Evolutionary conservation across 2,113 vertebrate species (phyloP), one percentile per base, ranked within the genome.

Genomic region (Perognathus longimembris): DNA sequence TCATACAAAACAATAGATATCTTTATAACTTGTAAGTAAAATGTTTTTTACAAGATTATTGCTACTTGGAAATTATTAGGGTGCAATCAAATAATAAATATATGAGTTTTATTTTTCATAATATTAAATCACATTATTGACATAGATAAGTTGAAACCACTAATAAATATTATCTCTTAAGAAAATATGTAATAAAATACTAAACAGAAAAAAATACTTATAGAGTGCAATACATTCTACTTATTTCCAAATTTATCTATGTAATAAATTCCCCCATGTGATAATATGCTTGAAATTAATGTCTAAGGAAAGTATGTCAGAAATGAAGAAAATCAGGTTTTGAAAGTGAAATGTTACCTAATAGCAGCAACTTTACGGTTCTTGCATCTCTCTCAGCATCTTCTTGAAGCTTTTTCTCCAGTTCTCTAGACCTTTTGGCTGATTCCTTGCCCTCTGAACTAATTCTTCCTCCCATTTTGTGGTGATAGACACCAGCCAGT

Each of bases 361-460:
- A 40, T 1, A 98, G 95, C 0, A 98, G 97, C 10, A 98, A 92
- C 93, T 98, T 98, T 34, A 98, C 96, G 24, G 98, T 98, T 87
- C 97, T 97, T 61, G 98, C 97, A 82, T 98, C 98, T 86, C 92
- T 92, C 38, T 97, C 97, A 40, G 98, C 98, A 88, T 98, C 98
- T 95, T 98, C 97, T 70, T 98, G 98, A 42, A 98, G 98, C 79
- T 97, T 98, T 94, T 98, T 98, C 94, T 98, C 98, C 92, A 98
- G 91, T 91, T 98, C 98, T 76, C 92, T 98, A 77, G 98, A 98
- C 90, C 98, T 97, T 83, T 88, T 98, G 93, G 97, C 97, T 0
- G 94, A 98, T 59, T 98, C 97, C 50, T 98, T 98, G 94, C 97
- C 97, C 81, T 98, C 98, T 1, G 98, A 96, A 74, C 98, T 98